A percentile compares a stretch with the other conserved stretches of the same genome.
Evolutionary conservation across 1,140 invertebrate genomes (phyloP).

Genomic region (Paracyclopina nana): DNA sequence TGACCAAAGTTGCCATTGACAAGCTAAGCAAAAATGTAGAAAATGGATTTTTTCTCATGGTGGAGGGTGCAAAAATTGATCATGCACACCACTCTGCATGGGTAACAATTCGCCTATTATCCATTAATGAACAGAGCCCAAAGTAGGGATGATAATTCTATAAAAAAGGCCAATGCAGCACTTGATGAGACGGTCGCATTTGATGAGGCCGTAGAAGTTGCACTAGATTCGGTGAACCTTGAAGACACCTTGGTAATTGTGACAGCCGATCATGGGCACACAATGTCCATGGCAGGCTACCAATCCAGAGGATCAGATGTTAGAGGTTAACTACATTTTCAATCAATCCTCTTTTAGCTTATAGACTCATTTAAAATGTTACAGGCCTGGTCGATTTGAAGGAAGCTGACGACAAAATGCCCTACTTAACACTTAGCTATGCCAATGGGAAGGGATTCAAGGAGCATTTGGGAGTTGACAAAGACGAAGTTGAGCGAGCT

Average conservation of each 20-base stretch:
- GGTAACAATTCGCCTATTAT: no score
- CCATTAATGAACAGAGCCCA: no score
- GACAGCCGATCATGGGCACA: constrained; percentile 47
- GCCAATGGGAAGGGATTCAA: no score
- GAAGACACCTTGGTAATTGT: constrained; percentile 43
- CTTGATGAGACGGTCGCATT: constrained; percentile 54
- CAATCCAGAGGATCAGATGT: constrained; percentile 46
- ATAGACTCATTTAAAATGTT: no score
- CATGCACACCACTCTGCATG: constrained; percentile 23
- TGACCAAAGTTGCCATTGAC: no score
- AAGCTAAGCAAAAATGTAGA: no score
- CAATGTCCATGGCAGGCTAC: constrained; percentile 49
- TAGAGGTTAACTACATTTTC: no score
- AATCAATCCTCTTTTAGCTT: no score
- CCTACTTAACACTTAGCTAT: constrained; percentile 61
- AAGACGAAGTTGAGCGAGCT: constrained; percentile 23
- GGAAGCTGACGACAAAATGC: constrained; percentile 34
- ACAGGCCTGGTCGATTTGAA: constrained; percentile 17
- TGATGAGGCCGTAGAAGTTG: constrained; percentile 28
- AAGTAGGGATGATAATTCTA: no score
- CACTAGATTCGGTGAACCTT: constrained; percentile 29
- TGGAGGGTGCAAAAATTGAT: constrained; percentile 24
- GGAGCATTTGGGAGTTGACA: no score
- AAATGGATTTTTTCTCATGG: constrained; percentile 18
- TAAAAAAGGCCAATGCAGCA: constrained; percentile 44